These are phyloP conservation scores for Tachina fera DNA, from an alignment of 2,888 invertebrate genomes.

Conservation along the genomic window DNA sequence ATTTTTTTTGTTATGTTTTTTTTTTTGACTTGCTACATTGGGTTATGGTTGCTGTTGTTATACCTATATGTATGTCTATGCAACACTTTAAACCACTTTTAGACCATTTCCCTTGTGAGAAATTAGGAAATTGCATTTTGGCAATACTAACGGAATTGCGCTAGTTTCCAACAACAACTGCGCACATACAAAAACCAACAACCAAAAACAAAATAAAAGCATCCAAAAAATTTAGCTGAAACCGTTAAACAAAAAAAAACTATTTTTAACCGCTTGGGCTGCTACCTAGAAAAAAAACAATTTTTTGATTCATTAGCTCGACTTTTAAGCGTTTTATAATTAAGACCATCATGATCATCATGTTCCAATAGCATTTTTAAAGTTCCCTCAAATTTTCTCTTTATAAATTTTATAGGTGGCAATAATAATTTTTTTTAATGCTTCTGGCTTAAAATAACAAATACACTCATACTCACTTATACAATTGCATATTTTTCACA, in stretches of 20 bases:
- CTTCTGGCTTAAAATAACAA: conserved; percentile 30
- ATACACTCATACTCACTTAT: not conserved
- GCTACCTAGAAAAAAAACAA: not conserved
- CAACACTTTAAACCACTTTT: conserved; percentile 74
- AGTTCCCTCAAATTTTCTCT: conserved; percentile 26
- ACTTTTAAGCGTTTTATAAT: conserved; percentile 19
- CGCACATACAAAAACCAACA: not conserved
- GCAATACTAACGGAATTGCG: conserved; percentile 66
- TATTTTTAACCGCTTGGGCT: conserved; percentile 44
- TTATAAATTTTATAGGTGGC: conserved; percentile 51
- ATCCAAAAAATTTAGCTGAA: not conserved
- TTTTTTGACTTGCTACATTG: conserved; percentile 22
- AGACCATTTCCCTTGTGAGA: conserved; percentile 79
- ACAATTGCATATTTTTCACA: not conserved
- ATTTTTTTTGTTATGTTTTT: conserved; percentile 2
- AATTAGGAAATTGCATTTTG: conserved; percentile 81
- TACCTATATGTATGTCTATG: conserved; percentile 16
- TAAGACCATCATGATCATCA: conserved; percentile 8
- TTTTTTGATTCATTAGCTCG: conserved; percentile 32
- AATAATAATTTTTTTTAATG: conserved; percentile 58
- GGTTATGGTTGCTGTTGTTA: conserved; percentile 8
- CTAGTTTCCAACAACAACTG: conserved; percentile 44
- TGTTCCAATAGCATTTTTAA: not conserved
- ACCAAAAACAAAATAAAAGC: not conserved
- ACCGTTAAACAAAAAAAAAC: not conserved